A percentile compares a stretch with the other conserved stretches of the same genome.
Evolutionary conservation across 2,888 invertebrate species (phyloP).

Genomic region (Onthophagus sagittarius): DNA sequence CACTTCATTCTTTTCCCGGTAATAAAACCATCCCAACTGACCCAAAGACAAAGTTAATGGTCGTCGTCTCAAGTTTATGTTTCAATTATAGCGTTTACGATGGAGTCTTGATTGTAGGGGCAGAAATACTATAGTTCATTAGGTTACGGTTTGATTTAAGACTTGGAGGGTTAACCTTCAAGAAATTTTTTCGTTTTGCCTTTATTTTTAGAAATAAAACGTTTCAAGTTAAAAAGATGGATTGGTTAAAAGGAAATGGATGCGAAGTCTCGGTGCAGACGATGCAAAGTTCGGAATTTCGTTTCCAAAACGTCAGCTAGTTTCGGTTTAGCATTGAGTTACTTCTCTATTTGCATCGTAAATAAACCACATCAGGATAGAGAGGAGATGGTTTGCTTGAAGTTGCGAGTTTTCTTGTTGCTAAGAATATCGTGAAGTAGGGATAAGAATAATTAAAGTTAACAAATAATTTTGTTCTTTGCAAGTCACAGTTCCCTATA

Average conservation of each 20-base stretch:
- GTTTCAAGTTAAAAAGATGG: not conserved
- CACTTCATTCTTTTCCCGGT: not conserved
- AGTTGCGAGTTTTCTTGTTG: not conserved
- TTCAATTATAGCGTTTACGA: not conserved
- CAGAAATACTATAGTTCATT: not conserved
- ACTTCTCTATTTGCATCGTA: not conserved
- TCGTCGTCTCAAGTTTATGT: not conserved
- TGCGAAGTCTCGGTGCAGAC: not conserved
- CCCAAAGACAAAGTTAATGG: not conserved
- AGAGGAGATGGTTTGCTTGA: not conserved
- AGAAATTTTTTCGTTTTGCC: not conserved
- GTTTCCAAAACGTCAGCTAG: not conserved
- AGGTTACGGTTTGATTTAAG: not conserved
- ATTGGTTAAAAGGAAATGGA: not conserved
- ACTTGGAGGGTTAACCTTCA: not conserved
- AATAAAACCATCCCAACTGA: not conserved
- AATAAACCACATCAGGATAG: not conserved
- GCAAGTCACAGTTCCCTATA: not conserved
- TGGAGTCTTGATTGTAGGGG: not conserved
- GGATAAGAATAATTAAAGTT: not conserved
- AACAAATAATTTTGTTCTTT: not conserved
- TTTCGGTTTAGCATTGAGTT: not conserved
- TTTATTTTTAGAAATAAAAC: not conserved
- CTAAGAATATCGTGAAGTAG: not conserved
- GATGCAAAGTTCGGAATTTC: not conserved